A percentile compares a stretch with the other conserved stretches of the same genome.
Evolutionary conservation across 2,797 vertebrate species (phyloP).

Genomic region (Antennarius maculatus): DNA sequence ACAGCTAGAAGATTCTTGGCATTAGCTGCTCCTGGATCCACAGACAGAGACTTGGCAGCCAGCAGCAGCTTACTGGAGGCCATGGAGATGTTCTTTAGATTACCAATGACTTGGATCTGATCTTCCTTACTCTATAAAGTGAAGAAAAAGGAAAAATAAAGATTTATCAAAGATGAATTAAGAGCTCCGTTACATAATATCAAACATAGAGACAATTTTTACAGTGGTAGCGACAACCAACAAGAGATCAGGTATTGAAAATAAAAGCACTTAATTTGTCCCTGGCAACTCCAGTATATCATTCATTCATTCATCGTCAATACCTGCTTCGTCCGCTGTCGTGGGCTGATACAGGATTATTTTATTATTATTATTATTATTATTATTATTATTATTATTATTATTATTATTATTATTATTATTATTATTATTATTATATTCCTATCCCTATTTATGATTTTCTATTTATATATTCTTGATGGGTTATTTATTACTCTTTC

Average conservation of each 20-base stretch:
- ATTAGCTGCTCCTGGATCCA: conserved; percentile 98
- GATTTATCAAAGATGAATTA: background rate
- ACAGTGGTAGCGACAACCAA: background rate
- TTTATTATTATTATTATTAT: too few relatives aligned
- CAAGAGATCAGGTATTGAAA: background rate
- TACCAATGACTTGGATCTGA: conserved; percentile 98
- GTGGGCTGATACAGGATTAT: too few relatives aligned
- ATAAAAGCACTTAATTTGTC: background rate
- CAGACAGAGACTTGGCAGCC: conserved; percentile 97
- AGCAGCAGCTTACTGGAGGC: conserved; percentile 97
- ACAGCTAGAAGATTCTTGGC: conserved; percentile 97
- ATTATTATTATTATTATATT: too few relatives aligned
- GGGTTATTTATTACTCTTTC: too few relatives aligned
- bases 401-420: too few relatives aligned
- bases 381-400: too few relatives aligned
- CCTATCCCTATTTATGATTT: too few relatives aligned
- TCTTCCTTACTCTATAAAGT: conserved; percentile 92
- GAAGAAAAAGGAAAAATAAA: conserved; percentile 20
- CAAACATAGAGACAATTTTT: background rate
- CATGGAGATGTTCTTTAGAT: conserved; percentile 99
- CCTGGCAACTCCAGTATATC: conserved; percentile 26
- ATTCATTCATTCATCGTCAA: too few relatives aligned
- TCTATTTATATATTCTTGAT: too few relatives aligned
- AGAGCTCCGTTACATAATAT: background rate
- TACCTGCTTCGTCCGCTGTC: too few relatives aligned